Conservation (phyloP, 2,113 vertebrate species). For the Alethe diademata region DNA sequence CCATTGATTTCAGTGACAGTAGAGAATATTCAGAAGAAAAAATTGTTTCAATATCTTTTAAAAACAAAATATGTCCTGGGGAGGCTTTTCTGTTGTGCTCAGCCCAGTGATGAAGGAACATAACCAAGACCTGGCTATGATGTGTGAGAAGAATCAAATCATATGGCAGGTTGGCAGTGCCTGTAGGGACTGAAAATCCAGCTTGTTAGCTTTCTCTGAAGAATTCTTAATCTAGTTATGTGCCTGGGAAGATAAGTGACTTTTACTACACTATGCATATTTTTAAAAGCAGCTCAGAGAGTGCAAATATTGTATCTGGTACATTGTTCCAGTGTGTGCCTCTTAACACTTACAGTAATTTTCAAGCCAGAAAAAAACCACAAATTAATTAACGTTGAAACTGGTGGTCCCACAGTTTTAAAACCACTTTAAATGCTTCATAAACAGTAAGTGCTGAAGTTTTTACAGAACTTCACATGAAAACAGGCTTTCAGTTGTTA, state of each 20-base stretch:
- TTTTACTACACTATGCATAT: conserved; percentile 24
- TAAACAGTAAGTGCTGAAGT: not conserved
- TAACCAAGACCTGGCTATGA: not conserved
- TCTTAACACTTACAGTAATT: not conserved
- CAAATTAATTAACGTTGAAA: not conserved
- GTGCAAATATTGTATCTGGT: conserved; percentile 5
- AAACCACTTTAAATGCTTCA: not conserved
- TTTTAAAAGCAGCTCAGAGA: conserved; percentile 21
- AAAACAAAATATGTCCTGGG: not conserved
- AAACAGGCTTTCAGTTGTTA: not conserved
- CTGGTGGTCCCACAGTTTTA: not conserved
- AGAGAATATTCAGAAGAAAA: not conserved
- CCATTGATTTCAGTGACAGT: not conserved
- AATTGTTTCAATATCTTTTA: not conserved
- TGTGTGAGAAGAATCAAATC: not conserved
- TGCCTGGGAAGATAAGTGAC: conserved; percentile 11
- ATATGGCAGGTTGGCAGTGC: not conserved
- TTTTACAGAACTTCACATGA: not conserved
- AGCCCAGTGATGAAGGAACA: not conserved
- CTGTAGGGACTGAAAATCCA: conserved; percentile 15
- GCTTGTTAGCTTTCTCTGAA: not conserved
- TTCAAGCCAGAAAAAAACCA: not conserved
- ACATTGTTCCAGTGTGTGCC: not conserved
- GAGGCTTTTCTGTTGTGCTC: not conserved
- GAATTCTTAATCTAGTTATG: conserved; percentile 4